phyloP scores from a whole-genome alignment of 2,113 vertebrate genomes.

The Otus sunia region DNA sequence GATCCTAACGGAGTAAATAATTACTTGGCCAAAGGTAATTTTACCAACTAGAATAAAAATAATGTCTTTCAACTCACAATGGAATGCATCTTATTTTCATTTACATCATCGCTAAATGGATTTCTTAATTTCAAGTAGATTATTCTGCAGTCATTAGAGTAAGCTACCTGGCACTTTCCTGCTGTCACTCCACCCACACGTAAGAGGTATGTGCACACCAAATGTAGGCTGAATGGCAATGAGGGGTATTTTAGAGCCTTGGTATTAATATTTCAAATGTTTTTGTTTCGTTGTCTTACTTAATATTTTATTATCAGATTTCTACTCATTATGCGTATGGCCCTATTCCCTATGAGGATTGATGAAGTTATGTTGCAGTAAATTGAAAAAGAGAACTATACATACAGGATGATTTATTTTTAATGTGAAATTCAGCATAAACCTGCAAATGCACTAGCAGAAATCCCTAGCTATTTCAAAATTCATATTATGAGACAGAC shows the following conservation, averaged over 20 bases:
- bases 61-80: not conserved
- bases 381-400: slow-evolving; percentile 71
- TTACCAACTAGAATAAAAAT: not conserved
- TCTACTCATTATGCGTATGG: slow-evolving; percentile 48
- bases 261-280: slow-evolving; percentile 69
- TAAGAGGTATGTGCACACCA: not conserved
- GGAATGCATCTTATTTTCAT: not conserved
- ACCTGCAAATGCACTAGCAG: slow-evolving; percentile 55
- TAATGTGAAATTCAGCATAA: slow-evolving; percentile 70
- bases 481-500: slow-evolving; percentile 72
- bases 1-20: not conserved
- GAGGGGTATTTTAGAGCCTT: slow-evolving; percentile 34
- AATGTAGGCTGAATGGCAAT: slow-evolving; percentile 22
- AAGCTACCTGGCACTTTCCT: not conserved
- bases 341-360: slow-evolving; percentile 17
- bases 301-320: slow-evolving; percentile 72
- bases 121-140: slow-evolving; percentile 9
- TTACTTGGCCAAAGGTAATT: not conserved
- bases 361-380: slow-evolving; percentile 56
- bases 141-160: not conserved
- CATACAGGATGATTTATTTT: slow-evolving; percentile 68
- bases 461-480: slow-evolving; percentile 73
- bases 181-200: not conserved
- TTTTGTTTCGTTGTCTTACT: slow-evolving; percentile 67
- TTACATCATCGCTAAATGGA: not conserved